Base-by-base conservation (phyloP, 1,140 invertebrate species). In the Trichonephila clavipes region DNA sequence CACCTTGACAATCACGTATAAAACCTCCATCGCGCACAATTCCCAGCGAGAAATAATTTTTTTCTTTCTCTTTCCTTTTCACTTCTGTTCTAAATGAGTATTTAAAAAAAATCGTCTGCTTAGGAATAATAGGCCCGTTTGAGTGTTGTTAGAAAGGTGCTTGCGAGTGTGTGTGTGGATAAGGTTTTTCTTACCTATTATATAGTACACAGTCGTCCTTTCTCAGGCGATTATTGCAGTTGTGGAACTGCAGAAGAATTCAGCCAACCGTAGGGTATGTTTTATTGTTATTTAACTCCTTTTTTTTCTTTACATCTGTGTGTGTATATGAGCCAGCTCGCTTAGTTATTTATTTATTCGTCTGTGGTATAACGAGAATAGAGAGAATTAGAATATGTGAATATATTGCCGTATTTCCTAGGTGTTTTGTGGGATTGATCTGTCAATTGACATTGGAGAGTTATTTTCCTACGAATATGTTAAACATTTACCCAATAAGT, bases 1-100 rank as follows among this genome's bases (percentile, higher is more conserved):
- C 90, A 83, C 77, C 90, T 85, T 85, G 69, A 92, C 77, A 92
- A 92, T 92, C 90, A 28, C 62, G 61, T 92, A 85, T 58, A 44
- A 92, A 92, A 92, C 81, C 51, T 34, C 51, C 72, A 77, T 77
- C 28, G 77, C 82, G 81, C 82, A 24, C 34, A 64, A 85, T 92
- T 85, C 77, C 40, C 59, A 61, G 58, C 64, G 89, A 61, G 72
- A n/a, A 82, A 82, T 89, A 21, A 34, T 64, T 92, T 83, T 24
- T 40, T 44, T 64, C 10, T 83, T 24, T 28, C 58, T 61, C 72
- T n/a, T 18, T 51, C 72, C 72, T 83, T 82, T 83, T 59, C 51
- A 83, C 51, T 83, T 59, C 82, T 24, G 28, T 77, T 77, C 72
- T 59, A 83, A 83, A 83, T 83, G 82, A 83, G 51, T 59, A 59